Percentiles rank a stretch among this genome's conserved stretches.
Evolutionary conservation across 1,140 invertebrate species (phyloP).

Genomic region (Pachypsylla venusta): DNA sequence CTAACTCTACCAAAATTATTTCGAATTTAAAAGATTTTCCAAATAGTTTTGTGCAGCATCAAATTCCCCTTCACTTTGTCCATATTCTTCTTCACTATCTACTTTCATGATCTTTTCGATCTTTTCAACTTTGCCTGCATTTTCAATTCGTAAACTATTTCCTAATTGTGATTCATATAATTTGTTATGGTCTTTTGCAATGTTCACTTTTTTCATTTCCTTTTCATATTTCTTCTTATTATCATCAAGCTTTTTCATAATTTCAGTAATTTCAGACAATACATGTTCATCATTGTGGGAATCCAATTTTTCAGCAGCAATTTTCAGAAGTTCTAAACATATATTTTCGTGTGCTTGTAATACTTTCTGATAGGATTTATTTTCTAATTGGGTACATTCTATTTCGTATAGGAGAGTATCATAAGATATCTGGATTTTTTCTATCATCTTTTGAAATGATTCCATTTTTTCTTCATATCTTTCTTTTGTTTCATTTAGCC

Average conservation of each 20-base stretch:
- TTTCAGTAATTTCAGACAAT: background rate
- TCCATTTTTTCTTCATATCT: background rate
- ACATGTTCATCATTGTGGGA: background rate
- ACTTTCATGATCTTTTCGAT: no score
- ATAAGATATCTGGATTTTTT: background rate
- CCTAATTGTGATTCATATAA: no score
- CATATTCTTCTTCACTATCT: no score
- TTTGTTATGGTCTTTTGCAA: no score
- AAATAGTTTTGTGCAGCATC: no score
- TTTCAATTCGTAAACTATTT: no score
- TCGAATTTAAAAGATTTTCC: no score
- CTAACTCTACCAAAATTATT: no score
- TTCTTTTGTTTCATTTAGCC: background rate
- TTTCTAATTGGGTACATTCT: background rate
- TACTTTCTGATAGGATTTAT: slow-evolving; percentile 4
- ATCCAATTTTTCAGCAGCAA: background rate
- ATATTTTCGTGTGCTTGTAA: background rate
- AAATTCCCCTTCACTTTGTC: no score
- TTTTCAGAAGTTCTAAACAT: background rate
- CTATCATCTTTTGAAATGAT: background rate
- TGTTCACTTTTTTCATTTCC: background rate
- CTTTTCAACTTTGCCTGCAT: no score
- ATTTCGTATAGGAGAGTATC: background rate
- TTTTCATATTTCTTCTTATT: background rate
- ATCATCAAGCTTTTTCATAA: background rate